phyloP scores from a whole-genome alignment of 1,140 invertebrate genomes.

The Heliconius hewitsoni region DNA sequence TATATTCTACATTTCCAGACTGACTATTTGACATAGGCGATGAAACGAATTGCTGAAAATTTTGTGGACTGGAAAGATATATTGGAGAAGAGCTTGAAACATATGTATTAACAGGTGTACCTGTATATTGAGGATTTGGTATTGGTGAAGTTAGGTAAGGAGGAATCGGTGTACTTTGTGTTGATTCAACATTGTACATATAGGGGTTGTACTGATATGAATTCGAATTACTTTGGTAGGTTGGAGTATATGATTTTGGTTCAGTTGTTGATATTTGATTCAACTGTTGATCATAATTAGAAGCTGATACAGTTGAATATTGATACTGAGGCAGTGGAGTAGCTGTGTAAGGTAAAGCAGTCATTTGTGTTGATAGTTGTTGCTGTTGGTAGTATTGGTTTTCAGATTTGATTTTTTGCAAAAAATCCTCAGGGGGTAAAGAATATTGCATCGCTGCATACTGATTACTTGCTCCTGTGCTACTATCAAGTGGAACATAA shows the following conservation, averaged over 20 bases:
- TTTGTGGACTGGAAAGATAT: constrained; percentile 66
- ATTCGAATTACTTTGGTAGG: constrained; percentile 57
- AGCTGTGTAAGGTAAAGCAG: constrained; percentile 62
- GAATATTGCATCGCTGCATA: constrained; percentile 75
- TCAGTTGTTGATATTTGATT: constrained; percentile 59
- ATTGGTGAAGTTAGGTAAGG: constrained; percentile 64
- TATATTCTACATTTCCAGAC: constrained; percentile 62
- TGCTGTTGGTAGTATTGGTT: constrained; percentile 64
- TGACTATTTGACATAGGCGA: constrained; percentile 62
- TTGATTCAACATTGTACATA: constrained; percentile 50
- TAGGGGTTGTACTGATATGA: constrained; percentile 61
- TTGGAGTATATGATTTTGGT: constrained; percentile 57
- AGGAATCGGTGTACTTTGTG: constrained; percentile 65
- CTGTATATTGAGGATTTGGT: constrained; percentile 65
- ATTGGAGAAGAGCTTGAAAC: constrained; percentile 69
- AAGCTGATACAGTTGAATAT: constrained; percentile 59
- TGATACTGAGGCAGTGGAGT: constrained; percentile 71
- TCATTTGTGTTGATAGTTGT: constrained; percentile 58
- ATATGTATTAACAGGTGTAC: constrained; percentile 62
- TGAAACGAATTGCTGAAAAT: constrained; percentile 70
- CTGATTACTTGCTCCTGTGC: constrained; percentile 74
- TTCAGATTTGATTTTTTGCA: constrained; percentile 71
- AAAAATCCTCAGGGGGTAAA: constrained; percentile 76
- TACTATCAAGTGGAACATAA: constrained; percentile 59
- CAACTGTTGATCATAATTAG: constrained; percentile 61